Percentiles rank a stretch among this genome's conserved stretches.
These are phyloP conservation scores for Zhuqinia jingwanae DNA, from an alignment of 2,888 invertebrate genomes.

Conservation along the genomic window DNA sequence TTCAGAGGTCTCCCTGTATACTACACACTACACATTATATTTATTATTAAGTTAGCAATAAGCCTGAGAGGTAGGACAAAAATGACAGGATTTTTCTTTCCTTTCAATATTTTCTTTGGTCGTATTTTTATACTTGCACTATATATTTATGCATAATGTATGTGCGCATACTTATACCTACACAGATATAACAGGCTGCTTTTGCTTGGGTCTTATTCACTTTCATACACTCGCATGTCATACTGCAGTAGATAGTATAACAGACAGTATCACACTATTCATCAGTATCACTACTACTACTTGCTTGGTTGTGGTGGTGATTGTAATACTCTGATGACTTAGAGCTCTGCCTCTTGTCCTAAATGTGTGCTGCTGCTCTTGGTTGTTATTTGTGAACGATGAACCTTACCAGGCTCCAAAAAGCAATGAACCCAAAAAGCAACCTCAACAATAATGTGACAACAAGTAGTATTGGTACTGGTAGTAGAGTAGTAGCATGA, in stretches of 20 bases:
- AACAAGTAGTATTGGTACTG: constrained; percentile 11
- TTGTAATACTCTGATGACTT: neutral
- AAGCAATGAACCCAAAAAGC: constrained; percentile 47
- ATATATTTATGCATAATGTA: neutral
- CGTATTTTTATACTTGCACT: neutral
- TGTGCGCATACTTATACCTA: neutral
- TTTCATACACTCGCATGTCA: no score
- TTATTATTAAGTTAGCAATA: no score
- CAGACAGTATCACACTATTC: neutral
- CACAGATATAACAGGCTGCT: neutral
- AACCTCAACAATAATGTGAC: constrained; percentile 25
- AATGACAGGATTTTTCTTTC: constrained; percentile 14
- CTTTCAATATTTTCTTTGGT: constrained; percentile 28
- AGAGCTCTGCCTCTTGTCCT: constrained; percentile 37
- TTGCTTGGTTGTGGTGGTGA: neutral
- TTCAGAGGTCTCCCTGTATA: no score
- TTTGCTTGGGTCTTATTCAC: neutral
- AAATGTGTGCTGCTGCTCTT: neutral
- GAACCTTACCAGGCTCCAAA: constrained; percentile 52
- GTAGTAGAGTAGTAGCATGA: no score
- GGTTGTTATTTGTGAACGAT: neutral
- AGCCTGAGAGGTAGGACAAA: constrained; percentile 58
- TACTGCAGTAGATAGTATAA: no score
- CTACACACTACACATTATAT: no score
- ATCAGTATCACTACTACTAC: neutral